These are phyloP conservation scores for Antigone vipio DNA, from an alignment of 2,113 vertebrate genomes.

Conservation along the genomic window DNA sequence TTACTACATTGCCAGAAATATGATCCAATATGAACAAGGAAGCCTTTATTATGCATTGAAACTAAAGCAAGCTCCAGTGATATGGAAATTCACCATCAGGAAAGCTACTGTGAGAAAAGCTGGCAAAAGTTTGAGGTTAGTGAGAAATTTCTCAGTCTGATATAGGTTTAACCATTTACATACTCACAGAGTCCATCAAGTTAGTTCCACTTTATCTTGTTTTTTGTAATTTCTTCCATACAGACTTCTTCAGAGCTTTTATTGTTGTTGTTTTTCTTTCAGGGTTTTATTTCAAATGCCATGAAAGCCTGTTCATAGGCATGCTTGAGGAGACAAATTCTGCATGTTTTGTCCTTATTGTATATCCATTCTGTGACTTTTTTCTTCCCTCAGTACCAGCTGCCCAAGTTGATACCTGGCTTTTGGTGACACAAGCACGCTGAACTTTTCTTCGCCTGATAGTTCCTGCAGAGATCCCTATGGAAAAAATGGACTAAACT, in stretches of 20 bases:
- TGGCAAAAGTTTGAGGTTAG: background rate
- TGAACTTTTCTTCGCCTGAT: background rate
- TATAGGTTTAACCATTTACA: background rate
- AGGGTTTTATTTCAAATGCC: background rate
- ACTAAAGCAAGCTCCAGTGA: conserved; percentile 30
- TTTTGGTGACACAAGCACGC: background rate
- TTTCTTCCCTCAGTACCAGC: background rate
- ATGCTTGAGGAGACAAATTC: background rate
- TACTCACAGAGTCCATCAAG: background rate
- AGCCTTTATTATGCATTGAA: conserved; percentile 24
- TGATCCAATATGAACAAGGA: background rate
- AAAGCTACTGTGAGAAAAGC: conserved; percentile 17
- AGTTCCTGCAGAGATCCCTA: background rate
- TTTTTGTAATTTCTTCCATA: background rate
- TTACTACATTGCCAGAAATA: conserved; percentile 29
- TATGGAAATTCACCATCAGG: conserved; percentile 47
- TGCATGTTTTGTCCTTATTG: background rate
- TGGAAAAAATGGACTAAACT: background rate
- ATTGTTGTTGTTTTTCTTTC: background rate
- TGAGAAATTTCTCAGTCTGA: background rate
- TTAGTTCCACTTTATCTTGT: background rate
- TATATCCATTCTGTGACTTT: background rate
- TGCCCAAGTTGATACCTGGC: background rate
- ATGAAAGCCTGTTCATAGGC: background rate
- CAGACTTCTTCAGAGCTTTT: background rate